phyloP scores from a whole-genome alignment of 2,888 invertebrate species.

The Cosmopolites sordidus region DNA sequence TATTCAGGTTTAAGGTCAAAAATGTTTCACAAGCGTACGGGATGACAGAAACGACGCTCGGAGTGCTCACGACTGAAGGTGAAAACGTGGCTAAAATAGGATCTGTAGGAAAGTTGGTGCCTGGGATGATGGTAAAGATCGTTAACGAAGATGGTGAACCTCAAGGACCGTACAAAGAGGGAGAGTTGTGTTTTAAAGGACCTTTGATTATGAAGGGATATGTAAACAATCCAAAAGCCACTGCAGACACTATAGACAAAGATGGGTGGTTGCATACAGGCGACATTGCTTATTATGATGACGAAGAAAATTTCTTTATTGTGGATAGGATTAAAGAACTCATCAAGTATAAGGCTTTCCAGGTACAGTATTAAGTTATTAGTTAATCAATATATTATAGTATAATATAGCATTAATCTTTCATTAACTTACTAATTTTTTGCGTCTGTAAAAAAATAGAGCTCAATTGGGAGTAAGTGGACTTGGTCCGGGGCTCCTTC shows the following conservation, averaged over 20 bases:
- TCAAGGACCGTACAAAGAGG: slow-evolving; percentile 63
- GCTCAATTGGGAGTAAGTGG: no score
- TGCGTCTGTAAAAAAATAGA: no score
- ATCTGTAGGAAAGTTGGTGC: slow-evolving; percentile 64
- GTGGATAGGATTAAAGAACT: slow-evolving; percentile 87
- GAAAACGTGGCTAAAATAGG: slow-evolving; percentile 52
- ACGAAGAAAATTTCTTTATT: slow-evolving; percentile 74
- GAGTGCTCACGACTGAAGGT: slow-evolving; percentile 46
- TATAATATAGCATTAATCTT: no score
- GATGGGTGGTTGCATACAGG: slow-evolving; percentile 80
- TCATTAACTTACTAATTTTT: no score
- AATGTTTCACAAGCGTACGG: slow-evolving; percentile 65
- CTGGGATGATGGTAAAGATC: slow-evolving; percentile 63
- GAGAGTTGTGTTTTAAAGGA: slow-evolving; percentile 82
- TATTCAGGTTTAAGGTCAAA: slow-evolving; percentile 17
- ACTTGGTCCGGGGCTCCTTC: no score
- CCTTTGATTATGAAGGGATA: slow-evolving; percentile 72
- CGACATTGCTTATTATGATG: slow-evolving; percentile 80
- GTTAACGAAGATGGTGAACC: slow-evolving; percentile 60
- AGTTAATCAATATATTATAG: no score
- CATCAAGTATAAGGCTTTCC: slow-evolving; percentile 86
- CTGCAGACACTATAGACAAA: slow-evolving; percentile 61
- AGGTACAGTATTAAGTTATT: slow-evolving; percentile 59
- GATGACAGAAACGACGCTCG: slow-evolving; percentile 73
- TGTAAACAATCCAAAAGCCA: slow-evolving; percentile 65